Base-by-base conservation (phyloP, 35 echinoderm and acorn worm species). In the Ophiothrix spiculata region DNA sequence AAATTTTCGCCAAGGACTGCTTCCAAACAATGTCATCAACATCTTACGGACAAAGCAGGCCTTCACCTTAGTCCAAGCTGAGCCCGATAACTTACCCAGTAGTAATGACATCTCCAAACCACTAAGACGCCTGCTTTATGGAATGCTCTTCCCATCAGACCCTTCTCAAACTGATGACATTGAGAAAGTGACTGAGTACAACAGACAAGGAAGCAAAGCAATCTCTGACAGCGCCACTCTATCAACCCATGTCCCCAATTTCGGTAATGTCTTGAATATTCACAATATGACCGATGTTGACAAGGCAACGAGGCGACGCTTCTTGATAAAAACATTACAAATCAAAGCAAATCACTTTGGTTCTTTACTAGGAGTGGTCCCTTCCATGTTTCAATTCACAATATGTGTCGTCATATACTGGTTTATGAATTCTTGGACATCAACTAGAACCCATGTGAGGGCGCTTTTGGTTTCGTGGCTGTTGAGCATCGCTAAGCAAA, bases 381-480 rank as follows among this genome's bases (percentile, higher is more conserved):
- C 90, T 39, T 37, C 32, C 36, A 28, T 12, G 11, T 92, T 92
- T 40, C 90, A 92, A 21, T 75, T 92, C 1, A 77, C 81, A 8
- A 36, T 77, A 0, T 17, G 79, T 1, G 79, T 78, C 3, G 86
- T 79, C 0, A 0, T 82, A 13, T 87, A 82, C 74, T 92, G 84
- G 78, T 41, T 92, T 32, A 74, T 31, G 28, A 77, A 87, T 77
- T 64, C 84, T 6, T 39, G 37, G 77, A 78, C 79, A 0, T 41
- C 63, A 33, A 38, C 80, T 0, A 25, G 33, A 8, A 63, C 32
- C 31, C 90, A 87, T 38, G 34, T 82, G 4, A 21, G 32, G 34
- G 84, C 90, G 10, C 28, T 92, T 29, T 75, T 88, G 33, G 60
- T 90, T 0, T 37, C 79, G 38, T 86, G 93, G 64, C 36, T 95